Evolutionary conservation across 2,797 vertebrate species (phyloP), one percentile per base, ranked within the genome.

Genomic region (Phrynocephalus guinanensis): DNA sequence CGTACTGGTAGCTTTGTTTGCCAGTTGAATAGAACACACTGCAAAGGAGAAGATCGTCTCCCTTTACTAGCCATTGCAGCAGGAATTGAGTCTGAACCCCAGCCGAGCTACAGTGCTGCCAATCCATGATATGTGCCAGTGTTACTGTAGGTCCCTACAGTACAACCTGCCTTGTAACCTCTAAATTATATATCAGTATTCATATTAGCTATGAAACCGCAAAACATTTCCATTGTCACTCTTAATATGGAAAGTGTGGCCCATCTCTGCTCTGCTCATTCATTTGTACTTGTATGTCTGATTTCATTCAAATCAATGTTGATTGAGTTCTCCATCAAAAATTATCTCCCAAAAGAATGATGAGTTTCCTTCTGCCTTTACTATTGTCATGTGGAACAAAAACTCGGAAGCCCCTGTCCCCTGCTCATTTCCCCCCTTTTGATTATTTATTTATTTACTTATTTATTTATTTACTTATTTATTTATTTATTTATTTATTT

Each of bases 231-330:
- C 48, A 60, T n/a, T 15, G 6, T 79, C 48, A 5, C 70, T 79
- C 84, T 79, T 70, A 63, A 9, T 67, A 33, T 9, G 66, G 38
- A 63, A 66, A 15, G 48, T 71, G 13, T 86, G 84, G 50, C 76
- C 75, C 84, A 86, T 56, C 84, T 86, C 84, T 86, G 67, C 67
- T 86, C 66, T 79, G 20, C 50, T 10, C 67, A 38, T 33, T 85
- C 33, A 44, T 68, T 85, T 70, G 52, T 52, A 70, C 60, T 26
- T 76, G 60, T 66, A 44, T 84, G 83, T 2, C 10, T 11, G 16
- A 50, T 84, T 44, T 66, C 30, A 56, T 76, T 85, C 26, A 50
- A 24, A 7, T 67, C 8, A 18, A 67, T 71, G 28, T 83, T 82
- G 44, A 10, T 52, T 72, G 75, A 10, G 10, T 78, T 77, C 66